Conservation (phyloP, 2,888 invertebrate genomes). For the Phengaris arion region DNA sequence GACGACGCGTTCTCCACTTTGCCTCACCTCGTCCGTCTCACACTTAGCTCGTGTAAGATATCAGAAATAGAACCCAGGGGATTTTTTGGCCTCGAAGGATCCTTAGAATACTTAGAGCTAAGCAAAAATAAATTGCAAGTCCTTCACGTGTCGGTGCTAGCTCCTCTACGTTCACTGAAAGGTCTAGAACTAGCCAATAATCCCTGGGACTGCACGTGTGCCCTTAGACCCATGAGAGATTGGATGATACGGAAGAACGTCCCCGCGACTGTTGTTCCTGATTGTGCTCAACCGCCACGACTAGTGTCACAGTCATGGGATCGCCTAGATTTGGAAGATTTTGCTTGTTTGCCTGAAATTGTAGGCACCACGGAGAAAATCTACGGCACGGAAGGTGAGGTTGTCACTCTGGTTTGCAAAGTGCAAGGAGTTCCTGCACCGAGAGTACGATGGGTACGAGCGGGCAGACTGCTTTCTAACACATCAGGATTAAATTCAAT, state of each 20-base stretch:
- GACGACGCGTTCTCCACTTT: constrained; percentile 84
- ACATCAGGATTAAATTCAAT: constrained; percentile 61
- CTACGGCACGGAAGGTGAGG: constrained; percentile 84
- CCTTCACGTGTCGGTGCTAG: constrained; percentile 83
- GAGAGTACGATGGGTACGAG: constrained; percentile 85
- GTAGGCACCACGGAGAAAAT: constrained; percentile 80
- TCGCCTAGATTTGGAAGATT: constrained; percentile 87
- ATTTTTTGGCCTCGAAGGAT: constrained; percentile 85
- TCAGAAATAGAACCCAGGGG: constrained; percentile 83
- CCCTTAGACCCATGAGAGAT: constrained; percentile 84
- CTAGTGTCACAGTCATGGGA: constrained; percentile 85
- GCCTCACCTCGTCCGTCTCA: constrained; percentile 85
- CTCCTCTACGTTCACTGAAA: constrained; percentile 83
- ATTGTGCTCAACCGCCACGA: constrained; percentile 83
- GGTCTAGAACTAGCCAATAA: constrained; percentile 88
- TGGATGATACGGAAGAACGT: constrained; percentile 90
- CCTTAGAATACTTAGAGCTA: constrained; percentile 87
- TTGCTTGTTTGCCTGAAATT: constrained; percentile 87
- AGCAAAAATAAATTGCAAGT: constrained; percentile 86
- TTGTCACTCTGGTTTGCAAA: constrained; percentile 85
- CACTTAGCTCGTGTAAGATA: constrained; percentile 86
- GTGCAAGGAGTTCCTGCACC: constrained; percentile 86
- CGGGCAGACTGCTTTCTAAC: constrained; percentile 85
- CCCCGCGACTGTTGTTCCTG: constrained; percentile 83
- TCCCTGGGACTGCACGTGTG: constrained; percentile 91